Conservation (phyloP, 2,888 invertebrate species). For the Automeris io region DNA sequence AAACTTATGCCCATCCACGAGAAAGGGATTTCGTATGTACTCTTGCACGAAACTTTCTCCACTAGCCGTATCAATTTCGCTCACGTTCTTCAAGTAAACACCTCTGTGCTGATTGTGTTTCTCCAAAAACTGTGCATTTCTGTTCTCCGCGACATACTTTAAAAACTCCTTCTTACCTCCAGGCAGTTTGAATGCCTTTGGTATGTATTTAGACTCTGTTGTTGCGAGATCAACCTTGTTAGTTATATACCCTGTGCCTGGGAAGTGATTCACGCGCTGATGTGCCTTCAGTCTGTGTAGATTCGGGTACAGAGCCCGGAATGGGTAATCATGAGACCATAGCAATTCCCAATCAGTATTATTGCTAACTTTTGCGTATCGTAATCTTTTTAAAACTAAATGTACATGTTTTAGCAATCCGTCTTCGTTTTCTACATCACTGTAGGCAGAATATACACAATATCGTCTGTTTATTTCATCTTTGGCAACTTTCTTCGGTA, state of each 20-base stretch:
- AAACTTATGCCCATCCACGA: conserved; percentile 96
- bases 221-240: conserved; percentile 93
- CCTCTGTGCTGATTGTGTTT: conserved; percentile 95
- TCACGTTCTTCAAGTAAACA: conserved; percentile 83
- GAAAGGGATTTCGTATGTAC: conserved; percentile 90
- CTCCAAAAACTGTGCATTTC: conserved; percentile 87
- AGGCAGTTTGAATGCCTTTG: conserved; percentile 92
- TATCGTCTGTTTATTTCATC: conserved; percentile 45
- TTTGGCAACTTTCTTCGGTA: conserved; percentile 32
- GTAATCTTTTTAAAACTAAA: conserved; percentile 84
- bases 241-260: conserved; percentile 94
- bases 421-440: conserved; percentile 73
- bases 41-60: conserved; percentile 93
- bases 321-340: conserved; percentile 97
- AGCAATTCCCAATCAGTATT: conserved; percentile 87
- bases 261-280: conserved; percentile 95
- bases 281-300: conserved; percentile 79
- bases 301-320: conserved; percentile 73
- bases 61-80: conserved; percentile 82
- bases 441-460: conserved; percentile 77
- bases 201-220: conserved; percentile 86
- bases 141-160: conserved; percentile 80
- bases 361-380: conserved; percentile 79
- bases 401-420: conserved; percentile 89
- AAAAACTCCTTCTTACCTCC: conserved; percentile 82